These are phyloP conservation scores for Panopea generosa DNA, from an alignment of 2,888 invertebrate species.

Conservation along the genomic window DNA sequence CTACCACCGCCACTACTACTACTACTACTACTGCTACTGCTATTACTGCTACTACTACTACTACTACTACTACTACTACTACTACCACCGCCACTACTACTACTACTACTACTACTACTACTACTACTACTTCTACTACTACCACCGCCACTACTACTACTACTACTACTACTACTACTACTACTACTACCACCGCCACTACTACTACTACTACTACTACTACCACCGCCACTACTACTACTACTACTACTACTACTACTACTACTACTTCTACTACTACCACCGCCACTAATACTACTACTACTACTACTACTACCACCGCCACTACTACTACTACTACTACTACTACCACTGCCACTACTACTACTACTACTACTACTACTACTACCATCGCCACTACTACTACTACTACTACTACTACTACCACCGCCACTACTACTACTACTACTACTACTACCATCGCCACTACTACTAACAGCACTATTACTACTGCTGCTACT, in stretches of 20 bases:
- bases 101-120: conserved; percentile 1
- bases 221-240: neutral
- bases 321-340: conserved; percentile 1
- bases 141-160: neutral
- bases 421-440: neutral
- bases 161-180: conserved; percentile 3
- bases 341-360: neutral
- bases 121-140: conserved; percentile 1
- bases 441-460: conserved; percentile 1
- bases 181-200: neutral
- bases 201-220: neutral
- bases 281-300: no score
- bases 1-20: neutral
- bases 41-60: conserved; percentile 1
- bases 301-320: no score
- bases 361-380: conserved; percentile 2
- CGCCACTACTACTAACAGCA: no score
- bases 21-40: conserved; percentile 1
- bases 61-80: conserved; percentile 3
- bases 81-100: neutral
- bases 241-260: conserved; percentile 3
- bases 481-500: no score
- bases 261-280: conserved; percentile 1
- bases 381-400: neutral
- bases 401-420: conserved; percentile 3